Evolutionary conservation across 2,113 vertebrate genomes (phyloP).

Genomic region (Atractosteus spatula): DNA sequence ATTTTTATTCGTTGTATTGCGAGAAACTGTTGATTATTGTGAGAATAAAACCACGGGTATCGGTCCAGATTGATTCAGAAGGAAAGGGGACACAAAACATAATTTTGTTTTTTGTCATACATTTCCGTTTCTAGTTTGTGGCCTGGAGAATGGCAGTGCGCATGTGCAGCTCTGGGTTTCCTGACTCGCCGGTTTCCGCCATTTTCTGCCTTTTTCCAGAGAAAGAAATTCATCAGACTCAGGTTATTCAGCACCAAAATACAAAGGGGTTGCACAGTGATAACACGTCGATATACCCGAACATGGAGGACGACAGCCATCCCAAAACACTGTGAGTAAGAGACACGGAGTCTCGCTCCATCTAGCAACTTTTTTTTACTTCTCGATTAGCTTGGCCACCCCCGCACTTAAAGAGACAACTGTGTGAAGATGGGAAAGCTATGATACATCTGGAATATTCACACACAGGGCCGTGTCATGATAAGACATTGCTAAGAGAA

Average conservation of each 20-base stretch:
- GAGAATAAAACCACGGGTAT: neutral
- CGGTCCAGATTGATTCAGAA: neutral
- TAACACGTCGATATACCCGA: slow-evolving; percentile 25
- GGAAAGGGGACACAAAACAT: neutral
- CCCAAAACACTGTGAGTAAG: slow-evolving; percentile 70
- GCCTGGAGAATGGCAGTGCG: slow-evolving; percentile 8
- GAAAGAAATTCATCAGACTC: slow-evolving; percentile 24
- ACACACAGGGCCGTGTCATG: neutral
- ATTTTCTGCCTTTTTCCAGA: slow-evolving; percentile 43
- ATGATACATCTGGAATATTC: neutral
- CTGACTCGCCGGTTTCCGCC: slow-evolving; percentile 47
- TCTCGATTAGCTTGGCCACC: neutral
- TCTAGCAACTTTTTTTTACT: neutral
- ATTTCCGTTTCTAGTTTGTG: slow-evolving; percentile 3
- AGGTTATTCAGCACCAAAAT: slow-evolving; percentile 27
- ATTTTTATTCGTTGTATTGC: neutral
- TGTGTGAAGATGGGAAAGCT: neutral
- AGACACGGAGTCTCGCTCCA: slow-evolving; percentile 4
- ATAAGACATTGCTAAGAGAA: neutral
- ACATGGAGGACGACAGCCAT: slow-evolving; percentile 69
- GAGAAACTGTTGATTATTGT: neutral
- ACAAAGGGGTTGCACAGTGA: slow-evolving; percentile 28
- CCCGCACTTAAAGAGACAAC: neutral
- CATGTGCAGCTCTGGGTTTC: slow-evolving; percentile 39
- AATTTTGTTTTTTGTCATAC: neutral